These are phyloP conservation scores for Malaclemys terrapin DNA, from an alignment of 2,113 vertebrate species.

Conservation along the genomic window DNA sequence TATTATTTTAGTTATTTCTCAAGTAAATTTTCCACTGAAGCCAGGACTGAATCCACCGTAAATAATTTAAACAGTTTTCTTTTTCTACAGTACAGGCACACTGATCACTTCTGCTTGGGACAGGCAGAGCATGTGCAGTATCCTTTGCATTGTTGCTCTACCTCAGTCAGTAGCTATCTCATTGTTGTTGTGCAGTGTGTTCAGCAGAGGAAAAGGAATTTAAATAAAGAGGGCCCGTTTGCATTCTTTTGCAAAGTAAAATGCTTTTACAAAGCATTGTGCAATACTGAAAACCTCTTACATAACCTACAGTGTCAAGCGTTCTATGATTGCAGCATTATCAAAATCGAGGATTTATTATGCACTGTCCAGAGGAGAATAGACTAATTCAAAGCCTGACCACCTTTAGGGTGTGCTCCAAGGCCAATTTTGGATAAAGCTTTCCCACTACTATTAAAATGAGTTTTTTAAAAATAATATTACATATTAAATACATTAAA, in stretches of 20 bases:
- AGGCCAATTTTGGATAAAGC: background rate
- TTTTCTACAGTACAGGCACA: background rate
- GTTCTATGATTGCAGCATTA: background rate
- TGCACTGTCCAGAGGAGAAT: background rate
- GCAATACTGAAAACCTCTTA: background rate
- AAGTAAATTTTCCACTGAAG: background rate
- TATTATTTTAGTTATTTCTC: background rate
- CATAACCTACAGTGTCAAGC: background rate
- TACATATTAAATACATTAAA: background rate
- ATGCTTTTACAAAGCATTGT: background rate
- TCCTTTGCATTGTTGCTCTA: background rate
- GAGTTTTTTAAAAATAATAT: background rate
- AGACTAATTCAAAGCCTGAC: background rate
- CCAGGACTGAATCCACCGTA: background rate
- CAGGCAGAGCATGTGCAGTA: background rate
- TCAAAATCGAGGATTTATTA: background rate
- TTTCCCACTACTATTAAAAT: background rate
- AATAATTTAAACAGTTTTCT: background rate
- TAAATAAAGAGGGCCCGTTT: background rate
- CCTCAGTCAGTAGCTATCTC: background rate
- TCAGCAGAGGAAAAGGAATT: background rate
- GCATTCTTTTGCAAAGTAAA: background rate
- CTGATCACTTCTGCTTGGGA: background rate
- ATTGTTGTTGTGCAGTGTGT: background rate
- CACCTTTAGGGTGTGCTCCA: background rate